A percentile compares a stretch with the other conserved stretches of the same genome.
These are phyloP conservation scores for Austrolebias charrua DNA, from an alignment of 2,797 vertebrate genomes.

Conservation along the genomic window DNA sequence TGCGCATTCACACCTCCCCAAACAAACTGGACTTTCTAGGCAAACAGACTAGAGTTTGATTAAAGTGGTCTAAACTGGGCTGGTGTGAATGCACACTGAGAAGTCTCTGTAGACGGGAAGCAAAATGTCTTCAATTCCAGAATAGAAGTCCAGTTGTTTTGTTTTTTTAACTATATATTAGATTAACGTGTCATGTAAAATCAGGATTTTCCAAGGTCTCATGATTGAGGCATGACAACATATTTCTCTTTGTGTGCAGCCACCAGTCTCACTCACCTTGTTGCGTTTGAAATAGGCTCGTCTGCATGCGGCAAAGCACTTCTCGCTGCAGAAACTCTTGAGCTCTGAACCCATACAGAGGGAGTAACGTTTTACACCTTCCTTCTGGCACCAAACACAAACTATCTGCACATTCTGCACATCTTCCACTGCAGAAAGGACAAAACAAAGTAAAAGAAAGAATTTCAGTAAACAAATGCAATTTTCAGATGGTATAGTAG, in stretches of 20 bases:
- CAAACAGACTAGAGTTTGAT: no score
- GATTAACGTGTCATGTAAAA: background rate
- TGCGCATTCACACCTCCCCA: no score
- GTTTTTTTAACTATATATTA: no score
- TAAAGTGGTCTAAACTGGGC: no score
- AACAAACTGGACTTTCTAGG: no score
- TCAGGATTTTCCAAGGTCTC: no score
- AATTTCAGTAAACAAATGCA: background rate
- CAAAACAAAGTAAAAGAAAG: slow-evolving; percentile 8
- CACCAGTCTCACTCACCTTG: slow-evolving; percentile 83
- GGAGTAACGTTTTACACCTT: slow-evolving; percentile 96
- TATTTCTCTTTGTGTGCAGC: background rate
- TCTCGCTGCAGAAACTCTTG: slow-evolving; percentile 99
- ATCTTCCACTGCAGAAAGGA: slow-evolving; percentile 87
- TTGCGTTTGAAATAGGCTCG: slow-evolving; percentile 99
- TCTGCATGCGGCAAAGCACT: slow-evolving; percentile 97
- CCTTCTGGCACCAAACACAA: slow-evolving; percentile 99
- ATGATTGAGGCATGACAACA: background rate
- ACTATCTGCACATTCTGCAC: slow-evolving; percentile 96
- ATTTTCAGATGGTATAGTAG: background rate
- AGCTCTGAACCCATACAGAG: slow-evolving; percentile 97
- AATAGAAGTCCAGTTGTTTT: no score
- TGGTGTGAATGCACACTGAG: no score
- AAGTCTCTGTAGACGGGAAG: no score
- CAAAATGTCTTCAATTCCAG: no score